Base-by-base conservation (phyloP, 2,888 invertebrate species). In the Nesidiocoris tenuis region DNA sequence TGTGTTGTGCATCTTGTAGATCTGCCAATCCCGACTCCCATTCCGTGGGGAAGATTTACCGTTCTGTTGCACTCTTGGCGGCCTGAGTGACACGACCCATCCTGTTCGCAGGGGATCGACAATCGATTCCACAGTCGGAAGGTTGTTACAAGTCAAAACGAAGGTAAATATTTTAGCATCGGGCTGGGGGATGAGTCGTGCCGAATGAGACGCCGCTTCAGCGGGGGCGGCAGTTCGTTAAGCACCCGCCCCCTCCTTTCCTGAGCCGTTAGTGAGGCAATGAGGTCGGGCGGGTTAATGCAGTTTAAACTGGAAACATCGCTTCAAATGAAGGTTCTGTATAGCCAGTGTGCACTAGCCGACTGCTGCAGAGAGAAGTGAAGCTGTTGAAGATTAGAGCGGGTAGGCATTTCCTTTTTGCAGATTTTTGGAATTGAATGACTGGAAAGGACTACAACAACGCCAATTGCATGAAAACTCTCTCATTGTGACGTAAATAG, bases 221-320 rank as follows among this genome's bases (percentile, higher is more conserved):
- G 39, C 39, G 39, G 39, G 12, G 39, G 18, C 18, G 65, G 65
- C 39, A 39, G 65, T 65, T 65, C 65, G 65, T 65, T 65, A 65
- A 65, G 65, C 65, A 39, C 3, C 39, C 39, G 39, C 39, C 39
- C 39, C 39, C 3, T 12, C 12, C 5, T 7, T 12, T 39, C 39
- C 39, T 7, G 12, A 3, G 39, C 39, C 39, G 39, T 65, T 39
- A 65, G 65, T 12, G 21, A 65, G 39, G 65, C 65, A 65, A 65
- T 65, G 65, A 65, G 65, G 65, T 65, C 65, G 65, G 65, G 39
- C 39, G 24, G 65, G 65, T 65, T 65, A 65, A 65, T 65, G 65
- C 65, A 65, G 65, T 65, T 65, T 65, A 65, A 61, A 19, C 65
- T 24, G 7, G 65, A 18, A 1, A n/a, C 39, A 39, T 0, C 39